Evolutionary conservation across 2,797 vertebrate species (phyloP), one percentile per base, ranked within the genome.

Genomic region (Potorous gilbertii): DNA sequence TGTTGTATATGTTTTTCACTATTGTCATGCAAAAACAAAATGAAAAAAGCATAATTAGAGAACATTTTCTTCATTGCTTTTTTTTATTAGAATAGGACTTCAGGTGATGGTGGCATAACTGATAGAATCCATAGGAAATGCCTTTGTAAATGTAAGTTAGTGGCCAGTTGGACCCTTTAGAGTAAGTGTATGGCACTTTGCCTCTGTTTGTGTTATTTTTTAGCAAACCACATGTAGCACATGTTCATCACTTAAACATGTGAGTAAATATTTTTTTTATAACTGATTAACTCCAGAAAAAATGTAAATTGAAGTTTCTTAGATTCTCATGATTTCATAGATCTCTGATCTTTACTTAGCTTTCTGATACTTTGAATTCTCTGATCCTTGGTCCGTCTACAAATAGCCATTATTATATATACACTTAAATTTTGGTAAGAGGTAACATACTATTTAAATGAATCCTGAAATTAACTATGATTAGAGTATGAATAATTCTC

Each of bases 401-500:
- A 50, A 95, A 93, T 96, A 91, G 96, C 95, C 97, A 94, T 96
- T 95, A 46, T 8, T 87, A 50, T 27, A 87, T 50, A 87, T 90
- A 90, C 50, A 62, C 56, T 95, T 94, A 91, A 46, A 91, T 97
- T 50, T 87, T 81, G 66, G 91, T 91, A 93, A 87, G 2, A 9
- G 54, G 62, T 66, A 59, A 96, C 40, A 94, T 52, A 5, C 56
- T 52, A 94, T 97, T 94, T 92, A 92, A 96, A 93, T 95, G 87
- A 96, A 96, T 90, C 91, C 97, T 92, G 92, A 93, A 93, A 92
- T 93, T 74, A 91, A n/a, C 8, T 27, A 87, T 87, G 12, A 87
- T 87, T 90, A 46, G 96, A 96, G 95, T 96, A 92, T 96, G 96
- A 96, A 96, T 95, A 95, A 95, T 90, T 94, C 90, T 90, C 91